phyloP scores from a whole-genome alignment of 2,113 vertebrate species.

The Talpa occidentalis region DNA sequence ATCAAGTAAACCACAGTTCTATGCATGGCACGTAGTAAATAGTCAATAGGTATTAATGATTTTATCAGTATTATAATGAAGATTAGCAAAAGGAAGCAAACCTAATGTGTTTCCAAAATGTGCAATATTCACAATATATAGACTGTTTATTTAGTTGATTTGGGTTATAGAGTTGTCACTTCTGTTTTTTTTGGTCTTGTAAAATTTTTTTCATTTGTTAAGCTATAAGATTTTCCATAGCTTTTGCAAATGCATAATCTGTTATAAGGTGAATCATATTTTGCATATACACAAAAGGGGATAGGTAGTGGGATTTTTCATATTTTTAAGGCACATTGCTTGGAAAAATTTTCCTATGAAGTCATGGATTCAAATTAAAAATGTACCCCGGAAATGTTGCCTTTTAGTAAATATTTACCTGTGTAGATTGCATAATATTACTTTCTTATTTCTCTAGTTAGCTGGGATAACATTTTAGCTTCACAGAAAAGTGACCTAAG shows the following conservation, averaged over 20 bases:
- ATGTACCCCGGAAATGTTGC: neutral
- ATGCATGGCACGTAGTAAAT: neutral
- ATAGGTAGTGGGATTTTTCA: conserved; percentile 63
- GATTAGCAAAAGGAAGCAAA: neutral
- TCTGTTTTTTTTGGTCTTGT: neutral
- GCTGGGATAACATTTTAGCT: neutral
- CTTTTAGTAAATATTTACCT: neutral
- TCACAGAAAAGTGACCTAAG: neutral
- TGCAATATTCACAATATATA: conserved; percentile 62
- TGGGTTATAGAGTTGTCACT: conserved; percentile 61
- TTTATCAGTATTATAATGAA: neutral
- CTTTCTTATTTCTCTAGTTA: conserved; percentile 61
- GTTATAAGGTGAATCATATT: conserved; percentile 77
- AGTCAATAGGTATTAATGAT: neutral
- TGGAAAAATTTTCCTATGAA: conserved; percentile 42
- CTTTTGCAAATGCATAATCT: conserved; percentile 75
- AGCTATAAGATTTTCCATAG: conserved; percentile 36
- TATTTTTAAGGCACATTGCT: conserved; percentile 72
- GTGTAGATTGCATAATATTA: conserved; percentile 34
- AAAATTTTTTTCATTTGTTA: conserved; percentile 70
- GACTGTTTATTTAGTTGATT: conserved; percentile 71
- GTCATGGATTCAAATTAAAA: conserved; percentile 43
- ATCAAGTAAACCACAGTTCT: neutral
- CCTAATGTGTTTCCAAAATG: neutral
- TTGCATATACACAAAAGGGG: conserved; percentile 72